Evolutionary conservation across 35 echinoderm and acorn worm species (phyloP), one percentile per base, ranked within the genome.

Genomic region (Apostichopus japonicus): DNA sequence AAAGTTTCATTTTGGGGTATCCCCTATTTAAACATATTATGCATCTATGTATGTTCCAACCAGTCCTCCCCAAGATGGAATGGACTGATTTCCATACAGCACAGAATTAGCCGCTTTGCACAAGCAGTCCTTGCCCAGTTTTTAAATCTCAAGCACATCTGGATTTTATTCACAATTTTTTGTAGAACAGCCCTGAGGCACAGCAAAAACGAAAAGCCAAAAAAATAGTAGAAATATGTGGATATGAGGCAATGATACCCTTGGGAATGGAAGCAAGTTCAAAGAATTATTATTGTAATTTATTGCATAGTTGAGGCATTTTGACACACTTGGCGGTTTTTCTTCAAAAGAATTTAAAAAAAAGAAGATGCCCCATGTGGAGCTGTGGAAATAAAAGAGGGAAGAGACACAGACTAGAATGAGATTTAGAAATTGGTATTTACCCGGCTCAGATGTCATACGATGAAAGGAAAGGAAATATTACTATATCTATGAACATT

Each of bases 281-380:
- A 75, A 19, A 19, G 71, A 75, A 75, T 75, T 75, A 75, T 75
- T 75, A 75, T 75, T 23, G 21, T 75, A 75, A 75, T 75, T 75
- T 75, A 75, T 75, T 75, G 21, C 71, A 75, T 75, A 75, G 71
- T 75, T 75, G 71, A 75, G 71, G 71, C 71, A 75, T 23, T 21
- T 75, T 75, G 71, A 75, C 71, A 75, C 71, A 75, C 71, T 75
- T n/a, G 71, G 71, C 6, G 21, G 17, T 21, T 19, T 75, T 23
- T 75, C 71, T 75, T 75, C 17, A 19, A 75, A 75, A 75, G 71
- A 75, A 75, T 75, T 73, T 75, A 61, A 44, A 44, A 44, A 44
- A 44, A 44, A 67, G 63, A 21, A 75, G n/a, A n/a, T n/a, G n/a
- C 71, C 71, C 71, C 71, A 75, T 75, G 71, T 75, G 17, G 71